Percentiles rank a stretch among this genome's conserved stretches.
phyloP scores from a whole-genome alignment of 2,888 invertebrate species.

The Nephrocerus scutellatus region DNA sequence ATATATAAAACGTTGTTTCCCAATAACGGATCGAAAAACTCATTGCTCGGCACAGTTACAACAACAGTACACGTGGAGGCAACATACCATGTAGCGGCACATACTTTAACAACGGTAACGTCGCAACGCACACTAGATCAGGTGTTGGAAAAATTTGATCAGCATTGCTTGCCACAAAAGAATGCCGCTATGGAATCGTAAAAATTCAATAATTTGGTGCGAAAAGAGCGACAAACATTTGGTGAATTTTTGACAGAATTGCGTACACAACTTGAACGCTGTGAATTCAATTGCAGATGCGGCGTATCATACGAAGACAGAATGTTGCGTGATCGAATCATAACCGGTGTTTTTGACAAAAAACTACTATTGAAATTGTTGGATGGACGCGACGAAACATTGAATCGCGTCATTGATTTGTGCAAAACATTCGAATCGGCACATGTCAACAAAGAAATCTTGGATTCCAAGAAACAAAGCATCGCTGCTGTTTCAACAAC shows the following conservation, averaged over 20 bases:
- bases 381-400: constrained; percentile 15
- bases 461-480: background rate
- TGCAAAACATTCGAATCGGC: constrained; percentile 15
- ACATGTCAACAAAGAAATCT: constrained; percentile 6
- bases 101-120: background rate
- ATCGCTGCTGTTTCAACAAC: background rate
- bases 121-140: constrained; percentile 10
- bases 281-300: constrained; percentile 18
- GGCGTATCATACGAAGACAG: constrained; percentile 15
- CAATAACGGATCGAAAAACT: constrained; percentile 10
- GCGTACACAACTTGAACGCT: constrained; percentile 14
- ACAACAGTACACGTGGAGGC: no score
- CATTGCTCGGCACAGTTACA: constrained; percentile 12
- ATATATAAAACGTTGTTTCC: constrained; percentile 15
- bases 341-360: constrained; percentile 18
- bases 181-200: constrained; percentile 15
- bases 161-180: constrained; percentile 15
- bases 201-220: constrained; percentile 18
- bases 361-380: constrained; percentile 15
- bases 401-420: constrained; percentile 15
- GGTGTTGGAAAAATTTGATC: constrained; percentile 13
- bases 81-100: background rate
- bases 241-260: constrained; percentile 18
- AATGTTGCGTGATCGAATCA: constrained; percentile 20
- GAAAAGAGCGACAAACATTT: constrained; percentile 17